Percentiles rank a stretch among this genome's conserved stretches.
Conservation (phyloP, 35 echinoderm and acorn worm species). For the Eucidaris tribuloides region DNA sequence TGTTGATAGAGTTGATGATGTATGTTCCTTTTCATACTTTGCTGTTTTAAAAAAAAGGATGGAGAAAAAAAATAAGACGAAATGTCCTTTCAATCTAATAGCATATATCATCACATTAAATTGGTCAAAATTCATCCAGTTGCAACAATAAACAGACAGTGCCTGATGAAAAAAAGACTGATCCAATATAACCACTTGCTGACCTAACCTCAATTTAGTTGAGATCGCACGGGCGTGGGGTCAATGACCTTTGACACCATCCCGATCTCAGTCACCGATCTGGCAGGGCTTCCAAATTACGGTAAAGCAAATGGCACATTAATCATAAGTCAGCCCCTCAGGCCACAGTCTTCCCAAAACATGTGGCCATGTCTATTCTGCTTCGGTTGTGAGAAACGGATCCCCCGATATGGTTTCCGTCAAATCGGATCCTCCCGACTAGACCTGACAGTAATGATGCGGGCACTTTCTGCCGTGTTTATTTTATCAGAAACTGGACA, state of each 20-base stretch:
- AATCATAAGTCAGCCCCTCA: neutral
- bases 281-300: constrained; percentile 4
- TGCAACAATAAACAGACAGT: too few species aligned
- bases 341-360: neutral
- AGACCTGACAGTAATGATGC: constrained; percentile 21
- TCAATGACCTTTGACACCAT: constrained; percentile 25
- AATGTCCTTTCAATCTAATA: too few species aligned
- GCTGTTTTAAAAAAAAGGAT: too few species aligned
- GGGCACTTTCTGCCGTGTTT: neutral
- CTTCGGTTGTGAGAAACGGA: neutral
- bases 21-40: too few species aligned
- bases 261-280: constrained; percentile 2
- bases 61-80: too few species aligned
- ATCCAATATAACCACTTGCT: neutral
- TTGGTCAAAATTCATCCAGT: too few species aligned
- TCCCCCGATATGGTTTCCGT: neutral
- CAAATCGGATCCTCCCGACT: neutral
- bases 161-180: too few species aligned
- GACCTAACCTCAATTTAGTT: constrained; percentile 24
- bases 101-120: too few species aligned
- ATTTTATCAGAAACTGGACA: neutral
- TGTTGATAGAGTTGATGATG: too few species aligned
- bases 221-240: constrained; percentile 8
- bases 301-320: constrained; percentile 5
- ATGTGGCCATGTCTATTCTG: neutral